Evolutionary conservation across 2,797 vertebrate species (phyloP).

Genomic region (Echiichthys vipera): DNA sequence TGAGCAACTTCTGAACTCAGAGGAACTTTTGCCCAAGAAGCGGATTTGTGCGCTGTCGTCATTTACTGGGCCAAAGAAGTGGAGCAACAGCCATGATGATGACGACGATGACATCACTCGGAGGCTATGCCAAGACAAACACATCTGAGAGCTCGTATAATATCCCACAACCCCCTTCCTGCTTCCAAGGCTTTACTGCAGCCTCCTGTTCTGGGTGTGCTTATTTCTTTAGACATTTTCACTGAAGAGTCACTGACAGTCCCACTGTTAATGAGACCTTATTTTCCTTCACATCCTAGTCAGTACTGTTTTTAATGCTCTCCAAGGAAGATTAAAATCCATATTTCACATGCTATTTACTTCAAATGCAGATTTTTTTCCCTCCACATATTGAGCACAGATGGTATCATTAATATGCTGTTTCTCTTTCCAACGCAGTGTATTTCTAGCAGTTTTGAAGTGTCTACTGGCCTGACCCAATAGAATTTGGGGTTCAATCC

Average conservation of each 20-base stretch:
- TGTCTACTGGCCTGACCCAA: slow-evolving; percentile 43
- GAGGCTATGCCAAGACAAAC: slow-evolving; percentile 72
- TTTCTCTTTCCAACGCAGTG: slow-evolving; percentile 6
- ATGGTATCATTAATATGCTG: slow-evolving; percentile 8
- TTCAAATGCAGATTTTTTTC: background rate
- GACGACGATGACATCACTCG: slow-evolving; percentile 68
- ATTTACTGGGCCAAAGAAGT: slow-evolving; percentile 57
- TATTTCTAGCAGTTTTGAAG: slow-evolving; percentile 21
- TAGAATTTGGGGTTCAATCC: slow-evolving; percentile 28
- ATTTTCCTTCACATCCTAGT: slow-evolving; percentile 32
- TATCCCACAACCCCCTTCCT: slow-evolving; percentile 48
- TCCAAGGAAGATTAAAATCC: slow-evolving; percentile 10
- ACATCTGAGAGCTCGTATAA: slow-evolving; percentile 66
- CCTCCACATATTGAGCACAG: slow-evolving; percentile 13
- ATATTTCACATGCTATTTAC: slow-evolving; percentile 11
- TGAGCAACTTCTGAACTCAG: slow-evolving; percentile 11
- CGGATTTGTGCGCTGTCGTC: slow-evolving; percentile 29
- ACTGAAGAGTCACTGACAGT: slow-evolving; percentile 35
- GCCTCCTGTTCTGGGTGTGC: slow-evolving; percentile 11
- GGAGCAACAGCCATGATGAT: slow-evolving; percentile 48
- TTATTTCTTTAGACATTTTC: slow-evolving; percentile 33
- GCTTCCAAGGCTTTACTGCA: slow-evolving; percentile 58
- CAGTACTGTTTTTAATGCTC: slow-evolving; percentile 12
- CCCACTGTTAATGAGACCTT: slow-evolving; percentile 12
- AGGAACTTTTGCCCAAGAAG: slow-evolving; percentile 1